These are phyloP conservation scores for Amblyopsis hoosieri DNA, from an alignment of 2,797 vertebrate genomes.

Conservation along the genomic window DNA sequence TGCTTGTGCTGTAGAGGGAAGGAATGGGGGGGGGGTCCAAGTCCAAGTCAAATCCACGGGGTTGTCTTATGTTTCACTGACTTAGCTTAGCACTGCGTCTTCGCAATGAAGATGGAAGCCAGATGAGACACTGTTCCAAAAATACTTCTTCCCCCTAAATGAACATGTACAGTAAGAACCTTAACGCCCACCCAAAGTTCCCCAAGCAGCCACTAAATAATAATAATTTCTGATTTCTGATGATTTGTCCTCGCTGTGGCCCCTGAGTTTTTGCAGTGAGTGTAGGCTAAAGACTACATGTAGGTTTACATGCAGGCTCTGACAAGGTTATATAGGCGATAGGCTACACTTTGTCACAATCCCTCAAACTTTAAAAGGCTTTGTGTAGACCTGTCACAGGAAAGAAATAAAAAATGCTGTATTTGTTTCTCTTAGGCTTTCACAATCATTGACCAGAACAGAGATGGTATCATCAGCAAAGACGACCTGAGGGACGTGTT, in stretches of 20 bases:
- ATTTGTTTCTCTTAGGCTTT: slow-evolving; percentile 79
- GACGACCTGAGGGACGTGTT: slow-evolving; percentile 91
- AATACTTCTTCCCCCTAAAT: slow-evolving; percentile 55
- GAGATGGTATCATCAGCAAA: slow-evolving; percentile 94
- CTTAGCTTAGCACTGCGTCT: not conserved
- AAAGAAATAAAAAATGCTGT: too few relatives aligned
- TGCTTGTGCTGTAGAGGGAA: slow-evolving; percentile 13
- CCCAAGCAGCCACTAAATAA: not conserved
- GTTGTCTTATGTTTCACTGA: slow-evolving; percentile 68
- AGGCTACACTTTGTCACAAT: slow-evolving; percentile 2
- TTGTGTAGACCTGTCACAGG: not conserved
- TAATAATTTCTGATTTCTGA: too few relatives aligned
- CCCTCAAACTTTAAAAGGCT: not conserved
- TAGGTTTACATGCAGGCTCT: not conserved
- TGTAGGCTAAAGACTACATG: slow-evolving; percentile 6
- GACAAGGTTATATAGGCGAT: slow-evolving; percentile 6
- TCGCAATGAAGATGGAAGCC: slow-evolving; percentile 11
- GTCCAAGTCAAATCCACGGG: slow-evolving; percentile 46
- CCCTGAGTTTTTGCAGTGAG: slow-evolving; percentile 2
- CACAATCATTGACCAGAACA: slow-evolving; percentile 96
- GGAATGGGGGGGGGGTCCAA: slow-evolving; percentile 32
- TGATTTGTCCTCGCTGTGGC: slow-evolving; percentile 2
- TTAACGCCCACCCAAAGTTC: not conserved
- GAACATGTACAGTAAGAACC: slow-evolving; percentile 48
- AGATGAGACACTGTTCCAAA: slow-evolving; percentile 58